phyloP scores from a whole-genome alignment of 1,140 invertebrate species.

The Proctacanthus coquilletti region DNA sequence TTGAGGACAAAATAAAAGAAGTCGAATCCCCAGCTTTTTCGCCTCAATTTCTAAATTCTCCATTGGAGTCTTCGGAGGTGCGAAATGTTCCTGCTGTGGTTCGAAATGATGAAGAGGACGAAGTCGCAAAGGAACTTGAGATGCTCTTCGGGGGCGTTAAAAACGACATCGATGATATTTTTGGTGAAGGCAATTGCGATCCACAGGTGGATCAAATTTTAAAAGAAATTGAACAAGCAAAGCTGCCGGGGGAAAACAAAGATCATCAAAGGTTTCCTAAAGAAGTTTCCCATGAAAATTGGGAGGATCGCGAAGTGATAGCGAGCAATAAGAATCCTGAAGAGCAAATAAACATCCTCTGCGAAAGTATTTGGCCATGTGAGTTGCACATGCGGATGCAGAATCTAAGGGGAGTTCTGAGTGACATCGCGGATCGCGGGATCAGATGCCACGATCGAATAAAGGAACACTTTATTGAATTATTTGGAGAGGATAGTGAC shows the following conservation, averaged over 20 bases:
- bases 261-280: not conserved
- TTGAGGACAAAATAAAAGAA: not conserved
- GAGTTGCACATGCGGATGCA: conserved; percentile 21
- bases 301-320: not conserved
- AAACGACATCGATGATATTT: conserved; percentile 21
- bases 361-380: conserved; percentile 24
- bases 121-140: conserved; percentile 18
- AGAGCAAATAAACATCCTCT: conserved; percentile 11
- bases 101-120: conserved; percentile 12
- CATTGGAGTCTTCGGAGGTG: not conserved
- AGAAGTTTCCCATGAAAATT: not conserved
- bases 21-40: no score
- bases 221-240: not conserved
- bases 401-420: conserved; percentile 13
- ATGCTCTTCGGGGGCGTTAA: conserved; percentile 19
- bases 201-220: not conserved
- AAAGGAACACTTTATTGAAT: conserved; percentile 13
- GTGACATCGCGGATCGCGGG: conserved; percentile 16
- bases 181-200: conserved; percentile 14
- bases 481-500: conserved; percentile 26
- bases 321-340: not conserved
- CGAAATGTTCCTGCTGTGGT: not conserved
- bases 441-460: conserved; percentile 19
- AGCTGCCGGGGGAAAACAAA: not conserved
- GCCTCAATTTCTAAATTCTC: not conserved